Conservation (phyloP, 2,797 vertebrate species). For the Urocyon cinereoargenteus region DNA sequence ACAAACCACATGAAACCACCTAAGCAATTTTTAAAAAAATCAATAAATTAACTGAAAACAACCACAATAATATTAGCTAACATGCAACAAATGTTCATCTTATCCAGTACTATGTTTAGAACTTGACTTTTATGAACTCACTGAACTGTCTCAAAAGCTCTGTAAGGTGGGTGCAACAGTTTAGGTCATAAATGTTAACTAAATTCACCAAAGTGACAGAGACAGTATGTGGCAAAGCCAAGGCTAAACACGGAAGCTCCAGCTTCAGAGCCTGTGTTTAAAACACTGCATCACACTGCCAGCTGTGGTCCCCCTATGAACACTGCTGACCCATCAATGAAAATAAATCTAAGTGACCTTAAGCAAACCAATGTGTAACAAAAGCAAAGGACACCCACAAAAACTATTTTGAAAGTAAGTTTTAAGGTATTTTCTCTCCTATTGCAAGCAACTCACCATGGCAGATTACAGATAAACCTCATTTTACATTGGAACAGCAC, state of each 20-base stretch:
- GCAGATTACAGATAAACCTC: neutral
- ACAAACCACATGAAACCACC: neutral
- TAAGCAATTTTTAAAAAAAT: neutral
- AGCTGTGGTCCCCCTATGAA: neutral
- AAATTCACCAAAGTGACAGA: neutral
- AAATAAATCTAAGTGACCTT: neutral
- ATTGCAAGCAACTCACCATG: neutral
- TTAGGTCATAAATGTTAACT: neutral
- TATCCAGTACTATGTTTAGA: neutral
- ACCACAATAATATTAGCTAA: neutral
- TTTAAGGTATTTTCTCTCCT: constrained; percentile 3
- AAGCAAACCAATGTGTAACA: neutral
- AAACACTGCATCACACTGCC: neutral
- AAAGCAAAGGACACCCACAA: neutral
- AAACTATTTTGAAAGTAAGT: neutral
- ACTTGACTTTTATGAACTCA: neutral
- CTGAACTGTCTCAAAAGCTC: neutral
- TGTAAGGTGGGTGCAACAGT: neutral
- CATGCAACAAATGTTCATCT: neutral
- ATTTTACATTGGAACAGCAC: neutral
- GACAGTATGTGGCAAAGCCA: neutral
- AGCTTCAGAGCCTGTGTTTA: neutral
- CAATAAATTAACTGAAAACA: neutral
- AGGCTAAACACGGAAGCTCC: neutral
- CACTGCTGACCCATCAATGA: neutral